Conservation (phyloP, 2,888 invertebrate genomes). For the Bimastos eiseni region DNA sequence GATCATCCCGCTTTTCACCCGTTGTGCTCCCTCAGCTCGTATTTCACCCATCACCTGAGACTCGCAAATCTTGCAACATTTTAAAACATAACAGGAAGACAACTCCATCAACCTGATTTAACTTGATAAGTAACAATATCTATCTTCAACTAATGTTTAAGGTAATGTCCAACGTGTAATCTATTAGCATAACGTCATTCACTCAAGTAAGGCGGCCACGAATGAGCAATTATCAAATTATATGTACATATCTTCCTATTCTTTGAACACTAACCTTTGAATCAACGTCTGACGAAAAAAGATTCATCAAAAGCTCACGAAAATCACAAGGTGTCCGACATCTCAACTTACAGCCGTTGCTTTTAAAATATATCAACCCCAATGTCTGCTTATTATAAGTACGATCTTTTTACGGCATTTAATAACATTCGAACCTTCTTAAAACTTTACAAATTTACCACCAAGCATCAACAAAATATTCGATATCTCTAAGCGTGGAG, state of each 20-base stretch:
- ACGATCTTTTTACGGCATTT: background rate
- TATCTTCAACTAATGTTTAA: background rate
- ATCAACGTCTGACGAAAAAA: background rate
- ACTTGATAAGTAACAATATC: background rate
- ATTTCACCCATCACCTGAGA: too few relatives aligned
- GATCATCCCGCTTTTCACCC: too few relatives aligned
- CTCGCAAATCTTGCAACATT: too few relatives aligned
- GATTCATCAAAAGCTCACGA: background rate
- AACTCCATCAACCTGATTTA: background rate
- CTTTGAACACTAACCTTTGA: background rate
- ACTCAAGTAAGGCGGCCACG: background rate
- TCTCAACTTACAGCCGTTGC: background rate
- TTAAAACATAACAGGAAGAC: too few relatives aligned
- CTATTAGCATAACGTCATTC: background rate
- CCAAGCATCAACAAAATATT: background rate
- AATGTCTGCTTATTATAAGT: background rate
- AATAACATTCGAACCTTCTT: background rate
- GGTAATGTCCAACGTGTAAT: background rate
- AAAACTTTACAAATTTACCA: slow-evolving; percentile 13
- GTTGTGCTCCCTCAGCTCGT: too few relatives aligned
- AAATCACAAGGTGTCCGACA: background rate
- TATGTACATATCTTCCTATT: background rate
- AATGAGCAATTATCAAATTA: background rate
- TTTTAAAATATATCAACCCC: background rate
- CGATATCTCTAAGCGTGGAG: background rate